Conservation (phyloP, 2,797 vertebrate genomes). For the Zonotrichia albicollis region DNA sequence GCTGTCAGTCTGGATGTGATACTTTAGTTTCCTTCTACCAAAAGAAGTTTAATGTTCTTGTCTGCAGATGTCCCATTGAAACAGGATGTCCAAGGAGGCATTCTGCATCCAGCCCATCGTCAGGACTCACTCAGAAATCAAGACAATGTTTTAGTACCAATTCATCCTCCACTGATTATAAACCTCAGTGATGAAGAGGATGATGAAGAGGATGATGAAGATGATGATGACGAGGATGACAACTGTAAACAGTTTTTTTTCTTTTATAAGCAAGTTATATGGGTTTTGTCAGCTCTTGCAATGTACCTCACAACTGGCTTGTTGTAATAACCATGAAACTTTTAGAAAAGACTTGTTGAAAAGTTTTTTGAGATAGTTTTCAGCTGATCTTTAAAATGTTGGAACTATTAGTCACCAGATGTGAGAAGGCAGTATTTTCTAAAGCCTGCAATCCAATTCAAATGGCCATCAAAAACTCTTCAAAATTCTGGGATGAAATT, state of each 20-base stretch:
- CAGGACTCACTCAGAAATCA: constrained; percentile 57
- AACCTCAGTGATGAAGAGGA: constrained; percentile 67
- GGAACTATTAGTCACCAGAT: background rate
- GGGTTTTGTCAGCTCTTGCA: background rate
- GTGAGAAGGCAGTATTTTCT: background rate
- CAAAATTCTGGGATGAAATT: background rate
- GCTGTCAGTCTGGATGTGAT: background rate
- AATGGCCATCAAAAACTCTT: background rate
- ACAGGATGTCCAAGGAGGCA: constrained; percentile 61
- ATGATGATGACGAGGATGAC: constrained; percentile 29
- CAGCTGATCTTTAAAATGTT: background rate
- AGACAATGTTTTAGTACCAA: constrained; percentile 55
- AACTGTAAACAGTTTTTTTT: constrained; percentile 52
- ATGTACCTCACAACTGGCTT: background rate
- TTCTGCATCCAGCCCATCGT: background rate
- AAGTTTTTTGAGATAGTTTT: background rate
- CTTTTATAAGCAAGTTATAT: background rate
- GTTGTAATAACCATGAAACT: background rate
- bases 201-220: constrained; percentile 61
- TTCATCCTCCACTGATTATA: constrained; percentile 74
- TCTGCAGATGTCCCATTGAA: constrained; percentile 52
- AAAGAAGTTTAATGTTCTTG: background rate
- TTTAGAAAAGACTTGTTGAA: background rate
- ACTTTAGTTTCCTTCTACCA: background rate
- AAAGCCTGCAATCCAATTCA: background rate